These are phyloP conservation scores for Pygocentrus nattereri DNA, from an alignment of 2,797 vertebrate genomes.

Conservation along the genomic window DNA sequence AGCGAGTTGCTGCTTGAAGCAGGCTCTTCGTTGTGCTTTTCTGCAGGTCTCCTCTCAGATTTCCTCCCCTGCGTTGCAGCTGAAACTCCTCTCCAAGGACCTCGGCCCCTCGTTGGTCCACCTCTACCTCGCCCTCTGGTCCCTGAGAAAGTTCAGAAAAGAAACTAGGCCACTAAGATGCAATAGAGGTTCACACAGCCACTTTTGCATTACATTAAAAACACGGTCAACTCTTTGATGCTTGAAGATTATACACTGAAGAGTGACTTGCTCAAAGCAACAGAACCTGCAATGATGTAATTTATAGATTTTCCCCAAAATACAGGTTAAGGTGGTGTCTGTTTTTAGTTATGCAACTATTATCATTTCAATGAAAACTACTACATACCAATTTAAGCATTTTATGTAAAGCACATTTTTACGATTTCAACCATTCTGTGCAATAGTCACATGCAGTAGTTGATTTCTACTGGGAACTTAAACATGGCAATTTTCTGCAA, in stretches of 20 bases:
- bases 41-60: slow-evolving; percentile 73
- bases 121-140: slow-evolving; percentile 77
- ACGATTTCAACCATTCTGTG: too few relatives aligned
- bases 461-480: too few relatives aligned
- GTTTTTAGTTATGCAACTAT: neutral
- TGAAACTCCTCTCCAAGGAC: slow-evolving; percentile 68
- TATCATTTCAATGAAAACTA: too few relatives aligned
- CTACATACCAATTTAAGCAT: too few relatives aligned
- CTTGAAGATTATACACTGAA: neutral
- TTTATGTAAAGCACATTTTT: too few relatives aligned
- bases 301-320: neutral
- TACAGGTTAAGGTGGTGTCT: neutral
- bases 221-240: neutral
- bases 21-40: slow-evolving; percentile 76
- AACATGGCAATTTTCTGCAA: too few relatives aligned
- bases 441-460: too few relatives aligned
- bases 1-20: slow-evolving; percentile 68
- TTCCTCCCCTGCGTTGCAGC: slow-evolving; percentile 76
- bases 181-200: too few relatives aligned
- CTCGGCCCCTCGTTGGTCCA: slow-evolving; percentile 78
- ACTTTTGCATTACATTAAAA: neutral
- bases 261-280: neutral
- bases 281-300: neutral
- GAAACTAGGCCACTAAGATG: neutral
- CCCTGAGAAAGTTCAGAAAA: slow-evolving; percentile 20